Evolutionary conservation across 2,797 vertebrate species (phyloP), one percentile per base, ranked within the genome.

Genomic region (Catharus ustulatus): DNA sequence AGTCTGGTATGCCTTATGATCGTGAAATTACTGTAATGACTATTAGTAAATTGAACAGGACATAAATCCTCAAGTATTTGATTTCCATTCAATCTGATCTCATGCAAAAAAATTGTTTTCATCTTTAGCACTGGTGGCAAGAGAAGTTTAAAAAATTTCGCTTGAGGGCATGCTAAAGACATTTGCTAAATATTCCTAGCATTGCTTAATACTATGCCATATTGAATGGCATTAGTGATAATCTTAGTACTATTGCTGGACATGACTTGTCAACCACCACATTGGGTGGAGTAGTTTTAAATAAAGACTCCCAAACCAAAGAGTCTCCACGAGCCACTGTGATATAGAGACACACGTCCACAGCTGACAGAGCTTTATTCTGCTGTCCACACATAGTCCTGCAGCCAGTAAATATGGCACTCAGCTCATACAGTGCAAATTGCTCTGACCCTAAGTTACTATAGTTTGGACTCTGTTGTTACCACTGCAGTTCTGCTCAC

Each of bases 31-130:
- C 34, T 34, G 34, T 34, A 89, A 89, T 64, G 29, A n/a, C 36
- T 74, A 62, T 52, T 92, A 78, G 75, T 89, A 86, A 87, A 86
- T 63, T 79, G 73, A 75, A 84, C 30, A 67, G 36, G 15, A 32
- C 27, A 91, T 72, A 85, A 48, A 80, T 80, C 77, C 72, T 54
- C 34, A 58, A 54, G 15, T 52, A 67, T 51, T 85, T 89, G 24
- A 92, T 80, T 61, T 79, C 46, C 46, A 36, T 67, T 87, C n/a
- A n/a, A n/a, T n/a, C n/a, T n/a, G 24, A 46, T 68, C 15, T 75
- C n/a, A 30, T 62, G 11, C 72, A 55, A 30, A 12, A 52, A 30
- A 45, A 43, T 16, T 9, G 24, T 49, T 82, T 72, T 57, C 17
- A 29, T 59, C 46, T 86, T 67, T 72, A 84, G 42, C 46, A 52